Evolutionary conservation across 1,140 invertebrate species (phyloP).

Genomic region (Eufriesea mexicana): DNA sequence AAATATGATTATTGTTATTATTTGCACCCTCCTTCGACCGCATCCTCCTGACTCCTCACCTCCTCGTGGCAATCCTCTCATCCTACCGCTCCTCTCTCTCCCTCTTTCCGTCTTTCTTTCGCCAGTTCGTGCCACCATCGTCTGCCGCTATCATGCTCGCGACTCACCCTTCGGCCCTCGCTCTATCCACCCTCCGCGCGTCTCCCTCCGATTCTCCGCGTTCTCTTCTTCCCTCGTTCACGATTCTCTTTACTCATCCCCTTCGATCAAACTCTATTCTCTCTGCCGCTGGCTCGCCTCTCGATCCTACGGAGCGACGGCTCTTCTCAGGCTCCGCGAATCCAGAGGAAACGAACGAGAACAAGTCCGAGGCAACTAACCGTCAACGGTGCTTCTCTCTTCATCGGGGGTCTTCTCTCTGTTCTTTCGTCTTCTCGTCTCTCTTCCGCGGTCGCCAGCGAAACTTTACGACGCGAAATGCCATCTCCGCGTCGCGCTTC

Average conservation of each 20-base stretch:
- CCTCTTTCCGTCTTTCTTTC: slow-evolving; percentile 43
- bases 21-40: slow-evolving; percentile 79
- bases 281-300: slow-evolving; percentile 13
- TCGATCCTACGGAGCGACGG: slow-evolving; percentile 12
- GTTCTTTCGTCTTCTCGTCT: slow-evolving; percentile 31
- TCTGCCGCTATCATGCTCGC: slow-evolving; percentile 33
- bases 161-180: slow-evolving; percentile 2
- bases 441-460: slow-evolving; percentile 67
- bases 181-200: neutral
- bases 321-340: slow-evolving; percentile 68
- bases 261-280: slow-evolving; percentile 53
- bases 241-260: slow-evolving; percentile 49
- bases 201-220: neutral
- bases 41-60: slow-evolving; percentile 74
- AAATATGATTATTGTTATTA: slow-evolving; percentile 83
- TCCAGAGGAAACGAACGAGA: slow-evolving; percentile 79
- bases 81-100: slow-evolving; percentile 53
- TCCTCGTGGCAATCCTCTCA: slow-evolving; percentile 62
- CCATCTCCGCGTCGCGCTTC: slow-evolving; percentile 68
- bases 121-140: slow-evolving; percentile 36
- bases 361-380: slow-evolving; percentile 75
- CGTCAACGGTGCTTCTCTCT: slow-evolving; percentile 71
- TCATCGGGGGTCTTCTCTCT: slow-evolving; percentile 28
- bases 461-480: slow-evolving; percentile 76
- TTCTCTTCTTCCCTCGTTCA: slow-evolving; percentile 5